Evolutionary conservation across 2,888 invertebrate species (phyloP).

Genomic region (Spodoptera picta): DNA sequence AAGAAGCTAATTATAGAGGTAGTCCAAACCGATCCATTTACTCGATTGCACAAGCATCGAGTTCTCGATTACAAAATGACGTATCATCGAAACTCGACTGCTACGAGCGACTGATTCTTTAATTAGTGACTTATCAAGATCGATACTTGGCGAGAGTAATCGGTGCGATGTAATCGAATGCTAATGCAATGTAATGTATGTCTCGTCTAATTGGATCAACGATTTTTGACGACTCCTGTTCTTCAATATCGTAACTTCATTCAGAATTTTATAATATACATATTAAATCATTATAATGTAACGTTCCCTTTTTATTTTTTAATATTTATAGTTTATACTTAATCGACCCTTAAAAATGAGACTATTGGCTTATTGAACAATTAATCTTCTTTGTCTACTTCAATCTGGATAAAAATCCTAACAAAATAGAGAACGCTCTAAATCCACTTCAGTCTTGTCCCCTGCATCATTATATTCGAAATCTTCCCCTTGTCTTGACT

Average conservation of each 20-base stretch:
- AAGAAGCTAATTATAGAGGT: constrained; percentile 81
- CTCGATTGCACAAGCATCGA: constrained; percentile 79
- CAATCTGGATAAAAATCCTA: not conserved
- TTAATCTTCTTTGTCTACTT: constrained; percentile 6
- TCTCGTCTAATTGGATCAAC: constrained; percentile 65
- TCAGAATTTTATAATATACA: not conserved
- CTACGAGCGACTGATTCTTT: constrained; percentile 72
- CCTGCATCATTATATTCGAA: constrained; percentile 43
- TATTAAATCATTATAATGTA: no score
- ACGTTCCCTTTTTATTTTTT: no score
- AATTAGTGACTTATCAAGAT: constrained; percentile 81
- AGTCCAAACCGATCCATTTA: constrained; percentile 83
- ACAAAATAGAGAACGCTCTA: constrained; percentile 15
- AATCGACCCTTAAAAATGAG: no score
- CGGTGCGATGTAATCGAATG: constrained; percentile 74
- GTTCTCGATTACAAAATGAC: constrained; percentile 79
- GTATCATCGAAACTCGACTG: constrained; percentile 71
- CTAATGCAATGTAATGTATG: constrained; percentile 71
- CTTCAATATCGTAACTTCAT: constrained; percentile 28
- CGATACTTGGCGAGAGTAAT: constrained; percentile 73
- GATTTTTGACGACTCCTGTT: constrained; percentile 40
- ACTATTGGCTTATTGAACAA: constrained; percentile 6
- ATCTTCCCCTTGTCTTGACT: constrained; percentile 48
- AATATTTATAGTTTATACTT: no score
- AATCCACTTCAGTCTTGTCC: constrained; percentile 32